Evolutionary conservation across 1,140 invertebrate genomes (phyloP).

Genomic region (Saccostrea glomerata): DNA sequence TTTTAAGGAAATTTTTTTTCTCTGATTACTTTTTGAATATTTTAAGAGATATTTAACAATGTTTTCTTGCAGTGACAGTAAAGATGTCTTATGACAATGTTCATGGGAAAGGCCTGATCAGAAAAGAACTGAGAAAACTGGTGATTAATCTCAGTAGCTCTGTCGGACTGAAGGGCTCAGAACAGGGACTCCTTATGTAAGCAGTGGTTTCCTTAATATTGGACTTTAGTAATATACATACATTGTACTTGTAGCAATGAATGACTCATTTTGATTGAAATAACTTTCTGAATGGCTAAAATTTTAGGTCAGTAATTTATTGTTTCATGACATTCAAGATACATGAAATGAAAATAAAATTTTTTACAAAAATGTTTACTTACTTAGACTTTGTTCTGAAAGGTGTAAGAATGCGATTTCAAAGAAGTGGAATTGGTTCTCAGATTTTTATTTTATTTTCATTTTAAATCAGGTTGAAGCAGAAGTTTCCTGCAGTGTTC

Average conservation of each 20-base stretch:
- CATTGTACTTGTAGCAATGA: background rate
- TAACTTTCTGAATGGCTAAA: no score
- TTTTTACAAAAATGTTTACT: no score
- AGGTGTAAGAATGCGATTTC: no score
- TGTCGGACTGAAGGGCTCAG: conserved; percentile 80
- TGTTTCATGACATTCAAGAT: no score
- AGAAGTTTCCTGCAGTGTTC: conserved; percentile 90
- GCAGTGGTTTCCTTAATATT: conserved; percentile 24
- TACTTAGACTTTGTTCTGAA: no score
- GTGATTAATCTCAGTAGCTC: conserved; percentile 81
- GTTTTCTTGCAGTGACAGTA: conserved; percentile 61
- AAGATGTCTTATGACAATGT: conserved; percentile 71
- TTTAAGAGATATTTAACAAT: no score
- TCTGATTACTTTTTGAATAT: no score
- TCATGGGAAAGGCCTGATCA: conserved; percentile 73
- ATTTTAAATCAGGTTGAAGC: conserved; percentile 82
- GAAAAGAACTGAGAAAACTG: conserved; percentile 81
- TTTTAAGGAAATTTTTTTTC: no score
- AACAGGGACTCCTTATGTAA: conserved; percentile 82
- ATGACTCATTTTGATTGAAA: no score
- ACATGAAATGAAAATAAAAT: no score
- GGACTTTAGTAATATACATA: background rate
- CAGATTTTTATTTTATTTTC: background rate
- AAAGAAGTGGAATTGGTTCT: background rate
- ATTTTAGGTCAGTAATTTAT: no score